Evolutionary conservation across 2,888 invertebrate species (phyloP).

Genomic region (Lithosia quadra): DNA sequence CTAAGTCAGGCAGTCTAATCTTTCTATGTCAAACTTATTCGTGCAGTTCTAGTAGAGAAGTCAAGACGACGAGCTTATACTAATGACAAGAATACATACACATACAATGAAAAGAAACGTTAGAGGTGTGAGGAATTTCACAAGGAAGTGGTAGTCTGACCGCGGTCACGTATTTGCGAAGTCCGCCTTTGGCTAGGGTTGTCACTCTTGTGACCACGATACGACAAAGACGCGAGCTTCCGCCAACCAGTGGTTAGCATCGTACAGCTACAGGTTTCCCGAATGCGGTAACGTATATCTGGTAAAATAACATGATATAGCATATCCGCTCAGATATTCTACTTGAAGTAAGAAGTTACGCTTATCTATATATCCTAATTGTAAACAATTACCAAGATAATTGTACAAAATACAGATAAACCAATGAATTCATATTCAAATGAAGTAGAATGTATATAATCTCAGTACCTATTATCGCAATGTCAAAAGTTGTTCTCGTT

Average conservation of each 20-base stretch:
- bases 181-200: slow-evolving; percentile 59
- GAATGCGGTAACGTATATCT: slow-evolving; percentile 51
- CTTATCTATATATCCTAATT: not conserved
- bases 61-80: slow-evolving; percentile 31
- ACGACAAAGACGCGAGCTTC: slow-evolving; percentile 60
- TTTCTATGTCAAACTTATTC: not conserved
- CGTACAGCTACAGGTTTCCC: slow-evolving; percentile 52
- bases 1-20: not conserved
- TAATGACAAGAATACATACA: slow-evolving; percentile 36
- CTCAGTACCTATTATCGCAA: no score
- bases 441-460: no score
- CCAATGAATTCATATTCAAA: no score
- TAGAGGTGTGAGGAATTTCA: slow-evolving; percentile 59
- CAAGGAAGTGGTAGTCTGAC: slow-evolving; percentile 58
- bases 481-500: no score
- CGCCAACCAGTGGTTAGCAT: slow-evolving; percentile 64
- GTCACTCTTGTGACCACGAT: slow-evolving; percentile 64
- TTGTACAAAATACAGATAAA: no score
- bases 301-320: slow-evolving; percentile 40
- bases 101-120: slow-evolving; percentile 42
- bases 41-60: not conserved
- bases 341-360: not conserved
- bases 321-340: slow-evolving; percentile 31
- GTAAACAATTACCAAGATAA: no score
- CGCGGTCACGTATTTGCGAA: slow-evolving; percentile 51